Conservation (phyloP, 2,888 invertebrate genomes). For the Parasteatoda lunata region DNA sequence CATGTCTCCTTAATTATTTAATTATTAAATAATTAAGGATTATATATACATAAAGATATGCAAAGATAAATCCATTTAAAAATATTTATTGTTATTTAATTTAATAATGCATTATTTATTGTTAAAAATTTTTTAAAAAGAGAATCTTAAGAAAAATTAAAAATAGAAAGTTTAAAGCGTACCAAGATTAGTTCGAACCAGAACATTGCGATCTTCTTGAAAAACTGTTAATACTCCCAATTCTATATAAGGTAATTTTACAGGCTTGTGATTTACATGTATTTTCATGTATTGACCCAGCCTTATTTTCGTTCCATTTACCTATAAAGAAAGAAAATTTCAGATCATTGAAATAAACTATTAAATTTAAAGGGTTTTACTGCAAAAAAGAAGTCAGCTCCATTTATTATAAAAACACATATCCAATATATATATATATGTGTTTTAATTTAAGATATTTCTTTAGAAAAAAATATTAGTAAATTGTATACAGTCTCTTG, state of each 20-base stretch:
- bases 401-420: no score
- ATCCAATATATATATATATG: neutral
- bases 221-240: slow-evolving; percentile 75
- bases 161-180: slow-evolving; percentile 28
- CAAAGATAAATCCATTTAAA: neutral
- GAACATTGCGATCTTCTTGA: slow-evolving; percentile 76
- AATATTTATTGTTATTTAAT: neutral
- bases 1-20: no score
- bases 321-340: slow-evolving; percentile 71
- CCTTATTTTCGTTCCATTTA: slow-evolving; percentile 84
- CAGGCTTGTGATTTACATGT: slow-evolving; percentile 82
- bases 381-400: no score
- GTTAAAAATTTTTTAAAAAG: neutral
- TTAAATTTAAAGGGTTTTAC: no score
- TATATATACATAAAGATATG: neutral
- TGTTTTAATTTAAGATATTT: neutral
- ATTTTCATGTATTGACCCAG: slow-evolving; percentile 89
- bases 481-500: neutral
- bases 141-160: neutral
- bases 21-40: no score
- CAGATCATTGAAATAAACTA: no score
- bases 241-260: slow-evolving; percentile 81
- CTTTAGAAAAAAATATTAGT: neutral
- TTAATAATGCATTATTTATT: neutral
- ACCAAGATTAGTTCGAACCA: slow-evolving; percentile 74